Base-by-base conservation (phyloP, 2,888 invertebrate species). In the Lacanobia wlatinum region DNA sequence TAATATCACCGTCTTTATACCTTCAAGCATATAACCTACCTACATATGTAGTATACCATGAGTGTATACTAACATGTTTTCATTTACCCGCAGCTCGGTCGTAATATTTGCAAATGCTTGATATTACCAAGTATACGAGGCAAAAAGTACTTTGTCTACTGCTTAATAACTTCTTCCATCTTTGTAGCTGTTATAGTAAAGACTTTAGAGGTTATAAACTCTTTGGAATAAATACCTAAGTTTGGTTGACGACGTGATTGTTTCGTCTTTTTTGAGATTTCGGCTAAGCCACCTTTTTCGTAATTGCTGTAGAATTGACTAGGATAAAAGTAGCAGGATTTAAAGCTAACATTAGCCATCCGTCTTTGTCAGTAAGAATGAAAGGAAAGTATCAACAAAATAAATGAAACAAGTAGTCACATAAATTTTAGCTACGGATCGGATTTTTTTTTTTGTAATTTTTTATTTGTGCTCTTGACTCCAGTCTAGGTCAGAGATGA, bases 51-150 rank as follows among this genome's bases (percentile, higher is more conserved):
- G 18, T 59, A 23, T 3, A 34, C 23, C 5, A 21, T 46, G 53
- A n/a, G 59, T 55, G 18, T 69, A 16, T 40, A 23, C 52, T 59
- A 56, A 46, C 64, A 66, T 65, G 62, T 76, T 81, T 76, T 81
- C 71, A 81, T 81, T 81, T 70, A 55, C 71, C 43, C 58, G 56
- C 23, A 18, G 40, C 58, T n/a, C 7, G 46, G 56, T 50, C 38
- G 70, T 80, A 78, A 80, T 70, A 76, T 56, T 71, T 63, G 70
- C 82, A 69, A 68, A 73, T 68, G 56, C 48, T 66, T 63, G 9
- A 72, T 80, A 82, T 72, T 65, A 56, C 53, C 34, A 62, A 68
- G 53, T 23, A 58, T 68, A 64, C 14, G 46, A 75, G 38, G 55
- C 21, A 60, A 73, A 72, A 60, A 69, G 52, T 67, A 61, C 56